Conservation (phyloP, 2,888 invertebrate genomes). For the Nezara viridula region DNA sequence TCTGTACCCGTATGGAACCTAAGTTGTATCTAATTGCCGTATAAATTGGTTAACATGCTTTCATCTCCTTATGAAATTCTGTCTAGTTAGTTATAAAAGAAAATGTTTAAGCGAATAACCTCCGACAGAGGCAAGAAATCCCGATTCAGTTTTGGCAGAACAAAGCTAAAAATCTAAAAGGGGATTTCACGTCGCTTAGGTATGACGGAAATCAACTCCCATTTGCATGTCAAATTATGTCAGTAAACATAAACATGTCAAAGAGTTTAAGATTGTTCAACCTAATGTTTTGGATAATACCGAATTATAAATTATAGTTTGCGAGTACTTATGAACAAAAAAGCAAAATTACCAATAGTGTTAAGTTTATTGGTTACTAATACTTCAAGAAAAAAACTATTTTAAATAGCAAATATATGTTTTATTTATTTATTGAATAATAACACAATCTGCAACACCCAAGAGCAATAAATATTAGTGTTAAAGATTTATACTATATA, state of each 20-base stretch:
- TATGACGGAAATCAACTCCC: background rate
- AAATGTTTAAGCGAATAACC: background rate
- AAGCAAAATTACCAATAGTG: too few species aligned
- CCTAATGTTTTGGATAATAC: background rate
- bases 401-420: too few species aligned
- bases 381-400: too few species aligned
- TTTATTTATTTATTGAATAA: too few species aligned
- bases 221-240: background rate
- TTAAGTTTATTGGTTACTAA: too few species aligned
- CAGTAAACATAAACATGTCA: background rate
- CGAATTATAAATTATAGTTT: too few species aligned
- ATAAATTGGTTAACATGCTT: background rate
- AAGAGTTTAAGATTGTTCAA: background rate
- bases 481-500: too few species aligned
- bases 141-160: background rate
- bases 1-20: background rate
- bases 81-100: background rate
- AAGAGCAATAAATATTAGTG: too few species aligned
- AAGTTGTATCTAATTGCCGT: background rate
- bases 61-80: background rate
- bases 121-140: background rate
- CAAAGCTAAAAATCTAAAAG: background rate
- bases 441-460: too few species aligned
- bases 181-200: background rate
- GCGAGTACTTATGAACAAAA: too few species aligned